These are phyloP conservation scores for Listronotus oregonensis DNA, from an alignment of 1,140 invertebrate genomes.

Conservation along the genomic window DNA sequence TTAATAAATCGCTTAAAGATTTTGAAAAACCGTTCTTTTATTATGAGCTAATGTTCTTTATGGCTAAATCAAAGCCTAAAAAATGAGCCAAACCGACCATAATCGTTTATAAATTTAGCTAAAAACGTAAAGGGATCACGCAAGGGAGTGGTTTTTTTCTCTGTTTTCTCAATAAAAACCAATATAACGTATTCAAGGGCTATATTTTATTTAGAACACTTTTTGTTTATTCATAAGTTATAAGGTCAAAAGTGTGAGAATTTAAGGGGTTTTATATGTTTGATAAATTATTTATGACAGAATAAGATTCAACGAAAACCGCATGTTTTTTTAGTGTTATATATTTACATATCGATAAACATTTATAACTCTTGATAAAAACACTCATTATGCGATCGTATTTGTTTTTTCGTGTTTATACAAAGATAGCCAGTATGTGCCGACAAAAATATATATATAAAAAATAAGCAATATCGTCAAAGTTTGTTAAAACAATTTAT, in stretches of 20 bases:
- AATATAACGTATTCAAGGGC: background rate
- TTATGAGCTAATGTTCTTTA: background rate
- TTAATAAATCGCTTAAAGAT: no score
- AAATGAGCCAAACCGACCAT: background rate
- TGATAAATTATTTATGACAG: constrained; percentile 1
- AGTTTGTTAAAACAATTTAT: no score
- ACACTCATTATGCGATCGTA: no score
- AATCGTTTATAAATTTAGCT: constrained; percentile 5
- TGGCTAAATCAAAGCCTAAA: background rate
- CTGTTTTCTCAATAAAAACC: background rate
- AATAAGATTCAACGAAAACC: background rate
- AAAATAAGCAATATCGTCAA: no score
- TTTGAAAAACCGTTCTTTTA: no score
- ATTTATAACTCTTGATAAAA: no score
- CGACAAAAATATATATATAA: no score
- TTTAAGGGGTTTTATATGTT: background rate
- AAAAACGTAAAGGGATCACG: background rate
- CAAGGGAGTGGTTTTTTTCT: background rate
- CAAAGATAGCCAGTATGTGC: no score
- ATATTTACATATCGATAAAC: no score
- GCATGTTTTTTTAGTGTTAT: background rate
- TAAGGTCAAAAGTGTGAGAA: background rate
- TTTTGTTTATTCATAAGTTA: constrained; percentile 6
- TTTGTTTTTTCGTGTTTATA: no score
- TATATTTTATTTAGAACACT: constrained; percentile 4